phyloP scores from a whole-genome alignment of 2,888 invertebrate genomes.

The Volucella inflata region DNA sequence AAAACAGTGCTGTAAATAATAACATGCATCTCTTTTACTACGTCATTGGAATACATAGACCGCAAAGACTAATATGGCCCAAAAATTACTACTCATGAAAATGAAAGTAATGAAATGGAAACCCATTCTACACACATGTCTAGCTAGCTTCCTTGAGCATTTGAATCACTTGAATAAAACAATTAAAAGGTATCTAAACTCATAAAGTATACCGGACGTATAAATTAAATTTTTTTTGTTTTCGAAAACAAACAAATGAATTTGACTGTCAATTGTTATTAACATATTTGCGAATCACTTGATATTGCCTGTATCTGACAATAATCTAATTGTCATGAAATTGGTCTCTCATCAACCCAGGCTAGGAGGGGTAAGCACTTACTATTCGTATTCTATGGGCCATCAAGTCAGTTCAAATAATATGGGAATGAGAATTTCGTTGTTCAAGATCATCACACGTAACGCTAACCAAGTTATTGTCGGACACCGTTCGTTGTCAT shows the following conservation, averaged over 20 bases:
- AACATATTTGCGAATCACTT: conserved; percentile 34
- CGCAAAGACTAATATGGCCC: no score
- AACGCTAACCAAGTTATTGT: conserved; percentile 1
- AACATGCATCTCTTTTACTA: no score
- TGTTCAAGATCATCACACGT: conserved; percentile 48
- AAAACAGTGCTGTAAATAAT: no score
- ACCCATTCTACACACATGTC: no score
- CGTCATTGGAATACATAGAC: no score
- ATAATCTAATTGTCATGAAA: conserved; percentile 44
- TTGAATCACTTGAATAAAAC: no score
- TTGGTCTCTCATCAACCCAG: conserved; percentile 49
- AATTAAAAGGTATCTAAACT: no score
- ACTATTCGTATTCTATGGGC: background rate
- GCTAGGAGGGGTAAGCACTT: background rate
- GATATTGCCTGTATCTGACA: background rate
- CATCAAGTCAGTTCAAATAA: conserved; percentile 22
- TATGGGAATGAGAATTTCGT: conserved; percentile 47
- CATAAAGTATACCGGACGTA: no score
- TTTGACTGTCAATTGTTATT: conserved; percentile 12
- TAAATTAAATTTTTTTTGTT: background rate
- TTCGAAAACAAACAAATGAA: background rate
- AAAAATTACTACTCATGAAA: no score
- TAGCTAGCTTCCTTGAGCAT: no score
- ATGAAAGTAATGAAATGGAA: no score
- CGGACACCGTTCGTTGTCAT: conserved; percentile 44